Percentiles rank a stretch among this genome's conserved stretches.
These are phyloP conservation scores for Penaeus chinensis DNA, from an alignment of 1,140 invertebrate species.

Conservation along the genomic window DNA sequence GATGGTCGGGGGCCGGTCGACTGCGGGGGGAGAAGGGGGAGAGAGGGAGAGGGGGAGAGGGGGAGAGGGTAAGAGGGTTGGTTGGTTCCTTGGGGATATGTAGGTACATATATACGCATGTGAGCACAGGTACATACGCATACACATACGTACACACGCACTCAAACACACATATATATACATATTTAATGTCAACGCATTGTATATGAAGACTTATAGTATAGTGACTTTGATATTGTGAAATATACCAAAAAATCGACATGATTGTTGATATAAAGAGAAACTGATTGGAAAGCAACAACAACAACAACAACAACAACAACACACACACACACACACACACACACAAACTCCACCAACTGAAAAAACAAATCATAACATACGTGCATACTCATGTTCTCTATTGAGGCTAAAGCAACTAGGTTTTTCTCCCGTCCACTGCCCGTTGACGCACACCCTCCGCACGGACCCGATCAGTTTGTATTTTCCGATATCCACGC, in stretches of 20 bases:
- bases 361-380: conserved; percentile 65
- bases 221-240: too few relatives aligned
- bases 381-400: conserved; percentile 85
- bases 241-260: too few relatives aligned
- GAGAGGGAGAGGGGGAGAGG: not conserved
- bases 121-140: too few relatives aligned
- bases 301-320: too few relatives aligned
- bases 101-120: too few relatives aligned
- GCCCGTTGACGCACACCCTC: conserved; percentile 78
- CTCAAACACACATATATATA: conserved; percentile 14
- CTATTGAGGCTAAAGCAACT: conserved; percentile 84
- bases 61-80: too few relatives aligned
- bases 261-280: too few relatives aligned
- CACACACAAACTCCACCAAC: too few relatives aligned
- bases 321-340: too few relatives aligned
- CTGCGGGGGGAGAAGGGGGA: conserved; percentile 67
- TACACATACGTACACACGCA: not conserved
- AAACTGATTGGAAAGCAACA: too few relatives aligned
- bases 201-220: not conserved
- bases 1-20: conserved; percentile 88
- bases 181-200: conserved; percentile 1
- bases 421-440: conserved; percentile 83
- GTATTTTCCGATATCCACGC: conserved; percentile 83
- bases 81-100: too few relatives aligned
- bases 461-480: conserved; percentile 73